Evolutionary conservation across 1,140 invertebrate species (phyloP).

Genomic region (Cyclargus thomasi): DNA sequence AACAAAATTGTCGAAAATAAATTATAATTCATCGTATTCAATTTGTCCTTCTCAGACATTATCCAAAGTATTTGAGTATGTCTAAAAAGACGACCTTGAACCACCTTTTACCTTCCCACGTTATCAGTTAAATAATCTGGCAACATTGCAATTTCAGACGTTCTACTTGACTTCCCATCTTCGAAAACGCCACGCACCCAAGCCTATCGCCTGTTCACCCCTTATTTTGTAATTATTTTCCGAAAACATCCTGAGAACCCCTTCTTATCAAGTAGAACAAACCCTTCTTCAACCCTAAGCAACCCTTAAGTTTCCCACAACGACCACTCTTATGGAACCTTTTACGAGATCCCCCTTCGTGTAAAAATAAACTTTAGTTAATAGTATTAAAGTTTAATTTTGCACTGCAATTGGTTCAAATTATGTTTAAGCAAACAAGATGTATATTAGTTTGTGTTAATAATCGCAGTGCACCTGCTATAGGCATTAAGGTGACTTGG

Average conservation of each 20-base stretch:
- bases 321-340: constrained; percentile 5
- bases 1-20: too few species aligned
- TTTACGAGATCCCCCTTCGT: not conserved
- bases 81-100: too few species aligned
- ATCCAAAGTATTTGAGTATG: too few species aligned
- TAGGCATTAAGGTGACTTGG: too few species aligned
- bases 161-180: not conserved
- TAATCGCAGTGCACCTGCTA: too few species aligned
- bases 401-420: too few species aligned
- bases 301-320: constrained; percentile 11
- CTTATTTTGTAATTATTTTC: not conserved
- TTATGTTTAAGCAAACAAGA: too few species aligned
- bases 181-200: not conserved
- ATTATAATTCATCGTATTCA: too few species aligned
- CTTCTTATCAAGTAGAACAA: not conserved
- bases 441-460: too few species aligned
- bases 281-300: not conserved
- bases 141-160: not conserved
- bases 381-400: not conserved
- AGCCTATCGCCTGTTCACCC: not conserved
- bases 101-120: too few species aligned
- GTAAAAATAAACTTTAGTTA: not conserved
- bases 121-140: not conserved
- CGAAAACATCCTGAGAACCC: not conserved
- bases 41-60: too few species aligned